Evolutionary conservation across 2,113 vertebrate species (phyloP).

Genomic region (Neoarius graeffei): DNA sequence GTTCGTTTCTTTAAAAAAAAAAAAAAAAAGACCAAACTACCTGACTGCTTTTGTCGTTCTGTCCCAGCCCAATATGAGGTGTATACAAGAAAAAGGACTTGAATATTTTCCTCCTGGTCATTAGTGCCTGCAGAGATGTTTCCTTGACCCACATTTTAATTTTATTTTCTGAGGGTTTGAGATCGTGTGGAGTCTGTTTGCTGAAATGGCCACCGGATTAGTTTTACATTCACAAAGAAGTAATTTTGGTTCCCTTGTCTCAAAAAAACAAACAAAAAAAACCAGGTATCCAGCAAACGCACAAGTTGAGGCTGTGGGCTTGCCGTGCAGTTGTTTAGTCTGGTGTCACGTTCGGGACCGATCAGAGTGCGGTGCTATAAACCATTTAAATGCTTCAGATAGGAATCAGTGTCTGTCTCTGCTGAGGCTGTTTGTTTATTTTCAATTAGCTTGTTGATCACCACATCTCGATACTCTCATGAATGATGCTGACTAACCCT

Average conservation of each 20-base stretch:
- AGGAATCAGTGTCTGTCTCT: neutral
- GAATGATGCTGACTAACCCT: slow-evolving; percentile 46
- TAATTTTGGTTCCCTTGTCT: neutral
- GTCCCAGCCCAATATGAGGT: too few relatives aligned
- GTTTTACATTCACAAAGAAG: neutral
- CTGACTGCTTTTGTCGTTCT: neutral
- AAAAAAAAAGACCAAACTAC: neutral
- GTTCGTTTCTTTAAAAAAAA: too few relatives aligned
- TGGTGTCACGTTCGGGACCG: neutral
- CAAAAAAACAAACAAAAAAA: neutral
- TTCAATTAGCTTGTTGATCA: slow-evolving; percentile 19
- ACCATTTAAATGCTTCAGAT: neutral
- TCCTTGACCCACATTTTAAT: neutral
- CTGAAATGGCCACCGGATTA: neutral
- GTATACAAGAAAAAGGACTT: too few relatives aligned
- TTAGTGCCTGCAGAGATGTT: neutral
- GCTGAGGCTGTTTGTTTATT: slow-evolving; percentile 6
- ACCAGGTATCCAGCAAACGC: neutral
- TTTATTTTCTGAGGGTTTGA: neutral
- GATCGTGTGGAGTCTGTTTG: neutral
- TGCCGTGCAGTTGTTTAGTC: neutral
- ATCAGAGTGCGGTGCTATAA: neutral
- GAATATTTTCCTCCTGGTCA: too few relatives aligned
- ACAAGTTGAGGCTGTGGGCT: neutral
- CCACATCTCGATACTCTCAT: slow-evolving; percentile 27